These are phyloP conservation scores for Hemicentrotus pulcherrimus DNA, from an alignment of 35 echinoderm and acorn worm species.

Conservation along the genomic window DNA sequence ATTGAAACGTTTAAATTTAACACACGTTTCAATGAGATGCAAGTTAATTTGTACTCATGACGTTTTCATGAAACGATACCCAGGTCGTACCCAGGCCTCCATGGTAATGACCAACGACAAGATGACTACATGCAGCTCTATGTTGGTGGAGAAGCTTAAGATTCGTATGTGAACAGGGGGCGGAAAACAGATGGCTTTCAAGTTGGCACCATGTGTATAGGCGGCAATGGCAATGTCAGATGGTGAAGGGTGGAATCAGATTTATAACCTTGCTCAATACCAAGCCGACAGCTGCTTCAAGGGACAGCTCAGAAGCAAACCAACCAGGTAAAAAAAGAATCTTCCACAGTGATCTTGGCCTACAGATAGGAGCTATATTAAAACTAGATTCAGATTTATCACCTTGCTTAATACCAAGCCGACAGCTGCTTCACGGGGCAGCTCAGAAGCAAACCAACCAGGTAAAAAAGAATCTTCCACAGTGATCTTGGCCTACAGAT, in stretches of 20 bases:
- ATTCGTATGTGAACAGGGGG: not conserved
- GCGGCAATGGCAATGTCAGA: conserved; percentile 7
- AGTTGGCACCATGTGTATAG: not conserved
- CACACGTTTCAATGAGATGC: too few species aligned
- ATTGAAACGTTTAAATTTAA: too few species aligned
- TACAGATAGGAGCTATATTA: not conserved
- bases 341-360: not conserved
- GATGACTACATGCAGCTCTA: too few species aligned
- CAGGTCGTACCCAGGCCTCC: too few species aligned
- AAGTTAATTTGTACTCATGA: too few species aligned
- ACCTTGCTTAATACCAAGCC: not conserved
- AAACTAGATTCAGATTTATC: not conserved
- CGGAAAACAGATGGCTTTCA: not conserved
- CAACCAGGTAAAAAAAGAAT: not conserved
- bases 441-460: not conserved
- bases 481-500: not conserved
- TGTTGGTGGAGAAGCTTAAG: not conserved
- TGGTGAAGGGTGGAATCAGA: conserved; percentile 7
- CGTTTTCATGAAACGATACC: too few species aligned
- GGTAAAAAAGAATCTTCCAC: not conserved
- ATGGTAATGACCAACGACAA: too few species aligned
- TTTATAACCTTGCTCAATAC: not conserved
- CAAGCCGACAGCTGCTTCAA: not conserved
- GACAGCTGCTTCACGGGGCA: not conserved
- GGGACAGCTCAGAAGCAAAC: not conserved